Evolutionary conservation across 2,113 vertebrate genomes (phyloP).

Genomic region (Dromaius novaehollandiae): DNA sequence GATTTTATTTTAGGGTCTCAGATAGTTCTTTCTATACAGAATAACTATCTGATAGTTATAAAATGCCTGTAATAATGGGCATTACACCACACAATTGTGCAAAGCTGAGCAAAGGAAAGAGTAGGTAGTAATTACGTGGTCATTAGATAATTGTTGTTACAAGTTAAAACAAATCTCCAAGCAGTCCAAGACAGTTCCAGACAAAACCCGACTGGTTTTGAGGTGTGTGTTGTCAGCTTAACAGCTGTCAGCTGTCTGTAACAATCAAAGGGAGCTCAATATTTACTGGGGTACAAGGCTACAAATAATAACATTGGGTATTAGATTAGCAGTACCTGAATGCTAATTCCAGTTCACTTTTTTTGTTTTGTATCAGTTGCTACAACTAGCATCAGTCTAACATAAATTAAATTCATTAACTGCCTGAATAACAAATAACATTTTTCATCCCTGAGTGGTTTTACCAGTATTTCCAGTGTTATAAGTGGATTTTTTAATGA

Average conservation of each 20-base stretch:
- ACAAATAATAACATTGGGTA: background rate
- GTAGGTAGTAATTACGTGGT: background rate
- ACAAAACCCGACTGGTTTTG: background rate
- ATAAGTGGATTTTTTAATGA: background rate
- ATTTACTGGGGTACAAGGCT: background rate
- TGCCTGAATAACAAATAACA: background rate
- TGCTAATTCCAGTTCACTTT: background rate
- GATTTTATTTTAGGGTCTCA: background rate
- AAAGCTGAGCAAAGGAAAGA: background rate
- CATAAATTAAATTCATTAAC: background rate
- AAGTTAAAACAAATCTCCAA: background rate
- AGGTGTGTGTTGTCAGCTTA: background rate
- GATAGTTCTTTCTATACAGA: background rate
- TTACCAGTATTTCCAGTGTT: background rate
- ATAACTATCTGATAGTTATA: background rate
- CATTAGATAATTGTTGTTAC: background rate
- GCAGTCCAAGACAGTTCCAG: background rate
- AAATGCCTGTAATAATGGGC: background rate
- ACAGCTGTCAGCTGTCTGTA: background rate
- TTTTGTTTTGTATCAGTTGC: background rate
- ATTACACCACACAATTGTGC: background rate
- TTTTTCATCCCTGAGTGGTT: background rate
- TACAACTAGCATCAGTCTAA: background rate
- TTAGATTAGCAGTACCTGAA: background rate
- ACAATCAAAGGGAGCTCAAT: background rate